Conservation (phyloP, 2,888 invertebrate genomes). For the Drosophila monieri region DNA sequence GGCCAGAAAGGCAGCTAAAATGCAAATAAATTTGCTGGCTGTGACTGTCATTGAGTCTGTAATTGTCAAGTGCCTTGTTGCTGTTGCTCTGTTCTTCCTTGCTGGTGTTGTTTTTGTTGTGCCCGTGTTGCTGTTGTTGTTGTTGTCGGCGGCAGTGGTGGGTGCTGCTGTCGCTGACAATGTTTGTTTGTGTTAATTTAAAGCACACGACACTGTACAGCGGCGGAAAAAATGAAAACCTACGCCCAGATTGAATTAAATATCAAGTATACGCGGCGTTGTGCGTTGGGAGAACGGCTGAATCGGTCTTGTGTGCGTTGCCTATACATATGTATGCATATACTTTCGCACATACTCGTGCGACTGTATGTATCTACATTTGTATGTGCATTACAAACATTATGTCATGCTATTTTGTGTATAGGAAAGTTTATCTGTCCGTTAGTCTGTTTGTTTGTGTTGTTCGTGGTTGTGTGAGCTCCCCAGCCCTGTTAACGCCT, state of each 20-base stretch:
- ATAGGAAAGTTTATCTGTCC: conserved; percentile 33
- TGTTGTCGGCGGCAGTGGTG: conserved; percentile 18
- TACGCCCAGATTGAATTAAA: conserved; percentile 73
- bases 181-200: conserved; percentile 74
- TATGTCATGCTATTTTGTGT: conserved; percentile 59
- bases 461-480: conserved; percentile 12
- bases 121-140: conserved; percentile 15
- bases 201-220: conserved; percentile 54
- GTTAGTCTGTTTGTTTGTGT: conserved; percentile 12
- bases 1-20: conserved; percentile 59
- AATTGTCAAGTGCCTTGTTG: conserved; percentile 70
- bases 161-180: conserved; percentile 58
- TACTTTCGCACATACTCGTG: conserved; percentile 17
- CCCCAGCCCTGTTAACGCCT: conserved; percentile 35
- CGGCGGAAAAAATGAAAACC: conserved; percentile 52
- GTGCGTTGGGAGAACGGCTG: conserved; percentile 27
- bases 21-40: conserved; percentile 73
- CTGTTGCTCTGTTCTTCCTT: conserved; percentile 50
- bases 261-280: conserved; percentile 68
- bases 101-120: conserved; percentile 37
- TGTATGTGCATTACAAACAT: conserved; percentile 62
- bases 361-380: conserved; percentile 43
- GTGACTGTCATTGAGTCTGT: conserved; percentile 74
- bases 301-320: conserved; percentile 11
- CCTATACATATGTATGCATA: neutral